Percentiles rank a stretch among this genome's conserved stretches.
Evolutionary conservation across 2,888 invertebrate species (phyloP).

Genomic region (Ctenicera cuprea): DNA sequence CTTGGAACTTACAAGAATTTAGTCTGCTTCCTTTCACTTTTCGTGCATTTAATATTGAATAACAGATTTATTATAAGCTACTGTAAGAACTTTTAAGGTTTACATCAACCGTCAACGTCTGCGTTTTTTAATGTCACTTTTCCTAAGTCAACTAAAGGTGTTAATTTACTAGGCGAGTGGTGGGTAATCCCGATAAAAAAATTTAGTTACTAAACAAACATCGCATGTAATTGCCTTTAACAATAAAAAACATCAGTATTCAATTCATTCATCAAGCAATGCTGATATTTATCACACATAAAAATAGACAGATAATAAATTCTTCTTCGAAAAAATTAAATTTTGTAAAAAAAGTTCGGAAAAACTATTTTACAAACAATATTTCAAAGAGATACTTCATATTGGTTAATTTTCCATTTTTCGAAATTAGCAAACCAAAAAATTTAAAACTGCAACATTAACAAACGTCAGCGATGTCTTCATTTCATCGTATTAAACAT

Average conservation of each 20-base stretch:
- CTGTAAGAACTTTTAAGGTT: conserved; percentile 24
- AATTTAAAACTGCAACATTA: too few relatives aligned
- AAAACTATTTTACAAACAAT: too few relatives aligned
- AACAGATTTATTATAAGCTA: conserved; percentile 38
- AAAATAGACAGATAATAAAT: neutral
- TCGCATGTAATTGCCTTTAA: neutral
- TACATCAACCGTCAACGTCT: neutral
- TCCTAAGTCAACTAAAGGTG: conserved; percentile 18
- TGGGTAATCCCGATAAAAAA: neutral
- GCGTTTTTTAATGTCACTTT: conserved; percentile 11
- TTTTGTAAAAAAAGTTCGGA: too few relatives aligned
- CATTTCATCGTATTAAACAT: too few relatives aligned
- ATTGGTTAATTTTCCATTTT: too few relatives aligned
- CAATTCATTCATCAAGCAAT: neutral
- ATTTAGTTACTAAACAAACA: conserved; percentile 20
- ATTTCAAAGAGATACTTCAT: too few relatives aligned
- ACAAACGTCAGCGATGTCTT: too few relatives aligned
- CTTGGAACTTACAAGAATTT: conserved; percentile 27
- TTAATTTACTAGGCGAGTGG: conserved; percentile 8
- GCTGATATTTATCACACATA: neutral
- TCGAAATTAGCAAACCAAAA: too few relatives aligned
- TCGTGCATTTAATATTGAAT: conserved; percentile 27
- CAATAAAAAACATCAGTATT: neutral
- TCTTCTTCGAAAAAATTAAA: too few relatives aligned
- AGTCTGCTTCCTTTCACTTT: conserved; percentile 44